A percentile compares a stretch with the other conserved stretches of the same genome.
Conservation (phyloP, 2,888 invertebrate species). For the Ptychoptera albimana region DNA sequence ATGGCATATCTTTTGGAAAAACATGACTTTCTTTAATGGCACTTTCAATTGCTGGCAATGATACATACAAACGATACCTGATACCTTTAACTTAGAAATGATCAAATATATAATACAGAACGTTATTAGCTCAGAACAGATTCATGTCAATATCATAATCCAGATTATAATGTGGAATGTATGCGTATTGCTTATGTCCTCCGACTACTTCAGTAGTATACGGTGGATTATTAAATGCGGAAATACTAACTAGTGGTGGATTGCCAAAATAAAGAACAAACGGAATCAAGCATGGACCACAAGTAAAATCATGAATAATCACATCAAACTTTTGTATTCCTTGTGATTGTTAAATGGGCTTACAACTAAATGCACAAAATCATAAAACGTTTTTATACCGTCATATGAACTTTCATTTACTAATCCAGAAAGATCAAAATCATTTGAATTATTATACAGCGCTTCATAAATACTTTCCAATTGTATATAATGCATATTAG, state of each 20-base stretch:
- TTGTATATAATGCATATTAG: slow-evolving; percentile 9
- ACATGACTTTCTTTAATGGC: not conserved
- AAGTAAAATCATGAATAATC: slow-evolving; percentile 20
- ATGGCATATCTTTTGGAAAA: not conserved
- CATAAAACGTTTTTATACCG: slow-evolving; percentile 4
- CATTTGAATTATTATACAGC: slow-evolving; percentile 5
- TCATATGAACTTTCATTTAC: not conserved
- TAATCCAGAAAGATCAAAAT: not conserved
- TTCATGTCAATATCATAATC: not conserved
- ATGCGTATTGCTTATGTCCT: slow-evolving; percentile 16
- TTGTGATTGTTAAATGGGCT: slow-evolving; percentile 11
- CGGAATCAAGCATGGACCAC: slow-evolving; percentile 19
- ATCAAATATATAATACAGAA: not conserved
- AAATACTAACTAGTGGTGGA: slow-evolving; percentile 20
- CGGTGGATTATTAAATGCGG: slow-evolving; percentile 15
- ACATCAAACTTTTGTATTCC: slow-evolving; percentile 19
- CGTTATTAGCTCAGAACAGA: not conserved
- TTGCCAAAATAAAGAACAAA: slow-evolving; percentile 20
- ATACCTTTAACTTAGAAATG: not conserved
- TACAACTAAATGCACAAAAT: slow-evolving; percentile 9
- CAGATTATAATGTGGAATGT: slow-evolving; percentile 11
- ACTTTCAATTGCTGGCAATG: not conserved
- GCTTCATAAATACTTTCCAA: slow-evolving; percentile 14
- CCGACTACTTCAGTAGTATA: slow-evolving; percentile 14
- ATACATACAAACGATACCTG: not conserved